These are phyloP conservation scores for Pantherophis guttatus DNA, from an alignment of 2,113 vertebrate genomes.

Conservation along the genomic window DNA sequence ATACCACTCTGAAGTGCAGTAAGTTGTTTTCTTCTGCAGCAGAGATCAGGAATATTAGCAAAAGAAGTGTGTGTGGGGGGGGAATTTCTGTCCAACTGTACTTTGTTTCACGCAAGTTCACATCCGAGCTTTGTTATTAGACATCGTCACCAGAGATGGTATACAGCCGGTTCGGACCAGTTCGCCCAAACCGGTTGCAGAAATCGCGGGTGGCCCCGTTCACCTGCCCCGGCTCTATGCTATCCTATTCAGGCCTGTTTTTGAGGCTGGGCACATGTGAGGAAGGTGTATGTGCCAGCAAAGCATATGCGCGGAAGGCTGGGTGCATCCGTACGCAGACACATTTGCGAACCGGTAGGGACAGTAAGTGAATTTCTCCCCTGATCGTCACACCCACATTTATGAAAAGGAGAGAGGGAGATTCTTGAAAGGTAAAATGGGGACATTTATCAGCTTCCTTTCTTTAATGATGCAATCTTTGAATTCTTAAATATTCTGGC, in stretches of 20 bases:
- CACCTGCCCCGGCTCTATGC: too few relatives aligned
- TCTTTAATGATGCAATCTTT: background rate
- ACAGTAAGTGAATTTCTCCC: too few relatives aligned
- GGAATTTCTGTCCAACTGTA: background rate
- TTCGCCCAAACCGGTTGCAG: too few relatives aligned
- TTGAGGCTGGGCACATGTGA: too few relatives aligned
- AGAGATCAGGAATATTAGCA: background rate
- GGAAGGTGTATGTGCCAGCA: too few relatives aligned
- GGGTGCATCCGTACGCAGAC: too few relatives aligned
- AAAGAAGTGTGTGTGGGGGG: background rate
- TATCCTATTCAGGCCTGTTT: too few relatives aligned
- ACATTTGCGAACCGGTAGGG: too few relatives aligned
- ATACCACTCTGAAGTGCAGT: constrained; percentile 2
- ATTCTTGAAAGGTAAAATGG: background rate
- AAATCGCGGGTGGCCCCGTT: too few relatives aligned
- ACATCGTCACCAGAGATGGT: background rate
- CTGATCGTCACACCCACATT: background rate
- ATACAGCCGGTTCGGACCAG: too few relatives aligned
- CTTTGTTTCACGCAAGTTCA: constrained; percentile 16
- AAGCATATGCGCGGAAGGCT: too few relatives aligned
- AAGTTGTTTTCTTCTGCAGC: constrained; percentile 25
- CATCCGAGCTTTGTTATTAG: constrained; percentile 12
- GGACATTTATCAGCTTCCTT: background rate
- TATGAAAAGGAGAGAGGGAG: background rate
- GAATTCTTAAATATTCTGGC: background rate